Evolutionary conservation across 2,888 invertebrate species (phyloP).

Genomic region (Drosophila picticornis): DNA sequence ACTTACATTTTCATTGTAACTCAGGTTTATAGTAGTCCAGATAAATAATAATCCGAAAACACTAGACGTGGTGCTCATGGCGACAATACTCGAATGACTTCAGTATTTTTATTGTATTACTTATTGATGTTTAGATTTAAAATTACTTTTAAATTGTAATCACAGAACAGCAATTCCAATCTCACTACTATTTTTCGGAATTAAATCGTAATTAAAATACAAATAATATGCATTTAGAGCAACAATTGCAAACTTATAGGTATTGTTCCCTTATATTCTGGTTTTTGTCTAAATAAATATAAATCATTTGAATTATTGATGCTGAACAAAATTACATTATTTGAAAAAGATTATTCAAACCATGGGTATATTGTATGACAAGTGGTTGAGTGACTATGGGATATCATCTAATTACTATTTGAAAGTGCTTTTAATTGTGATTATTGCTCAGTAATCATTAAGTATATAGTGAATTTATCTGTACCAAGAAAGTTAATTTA

Average conservation of each 20-base stretch:
- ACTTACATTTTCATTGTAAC: not conserved
- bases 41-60: not conserved
- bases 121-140: fast-evolving
- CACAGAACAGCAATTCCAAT: no score
- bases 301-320: not conserved
- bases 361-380: not conserved
- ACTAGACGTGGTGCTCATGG: not conserved
- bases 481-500: not conserved
- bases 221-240: no score
- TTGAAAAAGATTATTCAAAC: not conserved
- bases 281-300: not conserved
- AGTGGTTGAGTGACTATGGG: not conserved
- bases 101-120: not conserved
- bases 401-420: not conserved
- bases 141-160: not conserved
- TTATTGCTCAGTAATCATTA: not conserved
- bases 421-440: not conserved
- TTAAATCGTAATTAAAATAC: no score
- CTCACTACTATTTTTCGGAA: no score
- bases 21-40: not conserved
- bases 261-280: not conserved
- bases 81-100: not conserved
- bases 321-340: not conserved
- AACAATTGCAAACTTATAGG: not conserved
- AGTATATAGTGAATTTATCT: not conserved